These are phyloP conservation scores for Atopsyche davidsoni DNA, from an alignment of 1,140 invertebrate genomes.

Conservation along the genomic window DNA sequence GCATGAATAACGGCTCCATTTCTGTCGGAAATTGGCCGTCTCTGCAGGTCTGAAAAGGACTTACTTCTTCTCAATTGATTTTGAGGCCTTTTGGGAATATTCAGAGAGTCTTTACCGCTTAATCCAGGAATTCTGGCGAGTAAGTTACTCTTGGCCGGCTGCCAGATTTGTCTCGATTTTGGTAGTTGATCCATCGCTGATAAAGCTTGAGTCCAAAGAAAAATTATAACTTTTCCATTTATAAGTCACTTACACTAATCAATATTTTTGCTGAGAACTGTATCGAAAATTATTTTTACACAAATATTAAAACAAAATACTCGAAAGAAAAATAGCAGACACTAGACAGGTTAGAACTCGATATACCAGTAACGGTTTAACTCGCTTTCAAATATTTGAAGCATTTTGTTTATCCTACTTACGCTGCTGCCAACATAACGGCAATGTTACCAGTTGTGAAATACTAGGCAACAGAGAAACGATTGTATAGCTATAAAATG, in stretches of 20 bases:
- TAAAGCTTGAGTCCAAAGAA: neutral
- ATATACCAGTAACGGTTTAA: no score
- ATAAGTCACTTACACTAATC: neutral
- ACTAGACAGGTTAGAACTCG: no score
- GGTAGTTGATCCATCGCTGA: conserved; percentile 13
- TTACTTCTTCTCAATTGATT: conserved; percentile 19
- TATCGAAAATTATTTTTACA: neutral
- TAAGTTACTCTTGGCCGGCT: conserved; percentile 16
- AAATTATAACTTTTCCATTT: neutral
- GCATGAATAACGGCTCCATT: conserved; percentile 19
- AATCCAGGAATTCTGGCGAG: neutral
- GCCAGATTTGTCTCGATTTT: conserved; percentile 13
- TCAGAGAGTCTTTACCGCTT: conserved; percentile 8
- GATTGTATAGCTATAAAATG: neutral
- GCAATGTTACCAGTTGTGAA: neutral
- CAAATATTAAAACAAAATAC: neutral
- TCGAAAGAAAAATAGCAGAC: no score
- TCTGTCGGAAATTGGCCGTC: conserved; percentile 17
- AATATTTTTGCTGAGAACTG: neutral
- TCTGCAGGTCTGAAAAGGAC: conserved; percentile 19
- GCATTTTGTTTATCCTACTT: no score
- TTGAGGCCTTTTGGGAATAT: conserved; percentile 5
- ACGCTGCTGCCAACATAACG: no score
- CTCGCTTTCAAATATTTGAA: no score
- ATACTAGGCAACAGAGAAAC: neutral